Evolutionary conservation across 2,797 vertebrate species (phyloP), one percentile per base, ranked within the genome.

Genomic region (Oreochromis grahami): DNA sequence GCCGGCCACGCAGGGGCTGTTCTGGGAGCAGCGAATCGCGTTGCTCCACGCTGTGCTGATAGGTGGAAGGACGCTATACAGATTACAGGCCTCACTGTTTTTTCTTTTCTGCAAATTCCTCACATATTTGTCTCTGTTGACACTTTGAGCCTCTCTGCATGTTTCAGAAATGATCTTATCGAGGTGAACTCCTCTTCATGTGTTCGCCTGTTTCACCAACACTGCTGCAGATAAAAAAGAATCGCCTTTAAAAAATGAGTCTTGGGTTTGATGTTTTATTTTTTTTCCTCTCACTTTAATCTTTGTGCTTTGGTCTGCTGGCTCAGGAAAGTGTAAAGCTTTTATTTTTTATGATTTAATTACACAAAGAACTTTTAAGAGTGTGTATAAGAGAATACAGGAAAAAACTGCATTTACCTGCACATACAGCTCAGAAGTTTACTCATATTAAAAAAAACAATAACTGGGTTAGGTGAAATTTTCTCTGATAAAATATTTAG

Each of bases 1-100:
- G 82, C 36, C 3, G 8, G 82, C 90, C 90, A 91, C 2, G 55
- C 83, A 34, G 63, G 78, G 89, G 89, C 88, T 86, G 88, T 58
- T 83, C 81, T 79, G 50, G 50, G 56, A 77, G 76, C 86, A 84
- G 90, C 76, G 6, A 90, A 90, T 89, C 7, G 50, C 76, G 4
- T 81, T 51, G 78, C 89, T 87, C 58, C 82, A 77, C 70, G 38
- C 85, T 41, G 81, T 79, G 80, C 80, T 21, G 85, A 91, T 84
- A 51, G 82, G 82, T 55, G 65, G 8, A 34, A 65, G 76, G 53
- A 34, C 38, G 7, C 60, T 6, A 55, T 19, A 21, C 82, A 68
- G 86, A 86, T 87, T 86, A 83, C 81, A 87, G 88, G 51, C 79
- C 79, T 86, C 24, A 3, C 45, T 51, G 36, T 43, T 55, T 70